phyloP scores from a whole-genome alignment of 2,797 vertebrate species.

The Balearica regulorum region DNA sequence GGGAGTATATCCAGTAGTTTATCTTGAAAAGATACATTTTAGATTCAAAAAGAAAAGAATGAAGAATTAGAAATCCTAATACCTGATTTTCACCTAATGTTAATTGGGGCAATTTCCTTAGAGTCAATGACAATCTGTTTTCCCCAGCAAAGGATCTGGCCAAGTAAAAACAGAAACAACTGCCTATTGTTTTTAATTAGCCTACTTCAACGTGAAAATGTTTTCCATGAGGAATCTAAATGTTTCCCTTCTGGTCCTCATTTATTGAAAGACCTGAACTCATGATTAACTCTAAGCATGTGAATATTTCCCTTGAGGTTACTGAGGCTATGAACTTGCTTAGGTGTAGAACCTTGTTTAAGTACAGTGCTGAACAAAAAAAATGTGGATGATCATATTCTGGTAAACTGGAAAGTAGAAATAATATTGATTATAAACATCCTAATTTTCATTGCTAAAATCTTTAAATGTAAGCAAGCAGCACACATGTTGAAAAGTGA shows the following conservation, averaged over 20 bases:
- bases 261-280: not conserved
- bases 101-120: not conserved
- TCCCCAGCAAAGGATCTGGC: not conserved
- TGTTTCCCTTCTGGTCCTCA: not conserved
- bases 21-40: not conserved
- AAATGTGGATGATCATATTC: not conserved
- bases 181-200: not conserved
- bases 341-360: not conserved
- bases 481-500: accelerated
- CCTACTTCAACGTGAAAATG: not conserved
- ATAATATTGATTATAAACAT: not conserved
- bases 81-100: not conserved
- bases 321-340: not conserved
- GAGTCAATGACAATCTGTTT: not conserved
- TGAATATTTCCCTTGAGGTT: not conserved
- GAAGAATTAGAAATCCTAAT: not conserved
- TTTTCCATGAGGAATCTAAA: not conserved
- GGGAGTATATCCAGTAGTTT: not conserved
- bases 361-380: not conserved
- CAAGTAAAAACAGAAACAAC: not conserved
- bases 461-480: not conserved
- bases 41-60: not conserved
- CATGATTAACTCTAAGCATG: not conserved
- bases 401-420: not conserved
- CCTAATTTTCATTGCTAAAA: not conserved